Evolutionary conservation across 1,140 invertebrate species (phyloP).

Genomic region (Sycobia sp.): DNA sequence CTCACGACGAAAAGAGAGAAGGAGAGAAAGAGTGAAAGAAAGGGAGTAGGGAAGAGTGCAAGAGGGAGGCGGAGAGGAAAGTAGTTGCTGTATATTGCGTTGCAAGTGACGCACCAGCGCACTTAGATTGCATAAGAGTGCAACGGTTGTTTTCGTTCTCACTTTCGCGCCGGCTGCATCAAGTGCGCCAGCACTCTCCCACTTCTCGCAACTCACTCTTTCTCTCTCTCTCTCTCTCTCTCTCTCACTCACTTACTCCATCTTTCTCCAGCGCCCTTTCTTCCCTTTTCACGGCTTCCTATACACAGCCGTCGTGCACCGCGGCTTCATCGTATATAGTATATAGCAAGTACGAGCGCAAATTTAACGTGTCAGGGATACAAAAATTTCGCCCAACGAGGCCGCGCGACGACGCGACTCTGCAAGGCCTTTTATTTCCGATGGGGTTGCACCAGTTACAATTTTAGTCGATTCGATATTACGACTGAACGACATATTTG

Average conservation of each 20-base stretch:
- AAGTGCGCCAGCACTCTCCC: not conserved
- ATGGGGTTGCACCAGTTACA: not conserved
- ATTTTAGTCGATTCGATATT: too few relatives aligned
- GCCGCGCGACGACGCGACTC: not conserved
- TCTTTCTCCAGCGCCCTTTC: not conserved
- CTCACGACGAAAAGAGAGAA: too few relatives aligned
- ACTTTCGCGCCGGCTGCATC: conserved; percentile 16
- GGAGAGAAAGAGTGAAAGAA: too few relatives aligned
- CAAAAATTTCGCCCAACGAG: not conserved
- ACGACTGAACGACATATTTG: too few relatives aligned
- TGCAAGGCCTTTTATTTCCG: not conserved
- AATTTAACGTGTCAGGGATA: conserved; percentile 19
- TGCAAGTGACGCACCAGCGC: not conserved
- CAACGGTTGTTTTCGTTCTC: conserved; percentile 33
- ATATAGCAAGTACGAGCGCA: too few relatives aligned
- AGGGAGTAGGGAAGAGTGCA: not conserved
- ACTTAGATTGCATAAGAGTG: conserved; percentile 29
- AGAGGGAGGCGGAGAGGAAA: conserved; percentile 27
- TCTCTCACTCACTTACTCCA: not conserved
- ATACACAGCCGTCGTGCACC: too few relatives aligned
- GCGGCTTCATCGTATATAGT: too few relatives aligned
- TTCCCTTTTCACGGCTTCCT: not conserved
- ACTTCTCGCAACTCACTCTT: not conserved
- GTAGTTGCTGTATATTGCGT: conserved; percentile 1
- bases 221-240: not conserved